A percentile compares a stretch with the other conserved stretches of the same genome.
Evolutionary conservation across 2,888 invertebrate genomes (phyloP).

Genomic region (Ochropacha duplaris): DNA sequence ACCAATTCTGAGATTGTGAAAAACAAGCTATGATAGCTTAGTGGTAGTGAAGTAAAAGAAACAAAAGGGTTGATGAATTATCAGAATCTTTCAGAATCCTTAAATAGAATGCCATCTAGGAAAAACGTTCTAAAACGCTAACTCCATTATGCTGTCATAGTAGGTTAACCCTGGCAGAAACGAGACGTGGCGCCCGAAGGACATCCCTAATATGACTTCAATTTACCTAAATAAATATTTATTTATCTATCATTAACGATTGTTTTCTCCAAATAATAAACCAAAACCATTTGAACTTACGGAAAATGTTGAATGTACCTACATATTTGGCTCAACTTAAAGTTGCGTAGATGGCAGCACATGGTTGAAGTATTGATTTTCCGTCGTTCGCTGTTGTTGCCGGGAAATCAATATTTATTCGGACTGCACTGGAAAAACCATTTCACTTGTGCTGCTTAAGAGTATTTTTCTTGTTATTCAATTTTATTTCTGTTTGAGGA

Average conservation of each 20-base stretch:
- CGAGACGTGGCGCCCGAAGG: too few species aligned
- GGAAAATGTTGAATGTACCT: constrained; percentile 8
- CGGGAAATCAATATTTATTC: constrained; percentile 74
- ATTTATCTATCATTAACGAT: neutral
- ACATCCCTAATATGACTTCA: neutral
- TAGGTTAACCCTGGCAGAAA: too few species aligned
- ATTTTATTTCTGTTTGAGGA: neutral
- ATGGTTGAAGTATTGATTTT: constrained; percentile 67
- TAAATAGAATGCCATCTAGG: neutral
- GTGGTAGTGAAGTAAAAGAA: too few species aligned
- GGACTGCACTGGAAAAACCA: constrained; percentile 59
- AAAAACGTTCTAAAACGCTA: neutral
- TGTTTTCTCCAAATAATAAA: neutral
- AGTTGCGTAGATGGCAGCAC: constrained; percentile 76
- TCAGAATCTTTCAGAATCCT: too few species aligned
- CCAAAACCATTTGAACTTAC: neutral
- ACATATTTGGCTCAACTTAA: constrained; percentile 13
- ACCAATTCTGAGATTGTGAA: too few species aligned
- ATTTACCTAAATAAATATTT: neutral
- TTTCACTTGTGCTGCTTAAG: constrained; percentile 40
- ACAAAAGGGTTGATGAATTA: too few species aligned
- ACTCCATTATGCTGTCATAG: too few species aligned
- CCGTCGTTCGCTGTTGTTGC: constrained; percentile 32
- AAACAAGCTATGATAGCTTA: too few species aligned
- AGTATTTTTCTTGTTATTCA: constrained; percentile 29